These are phyloP conservation scores for Lycia hirtaria DNA, from an alignment of 2,888 invertebrate genomes.

Conservation along the genomic window DNA sequence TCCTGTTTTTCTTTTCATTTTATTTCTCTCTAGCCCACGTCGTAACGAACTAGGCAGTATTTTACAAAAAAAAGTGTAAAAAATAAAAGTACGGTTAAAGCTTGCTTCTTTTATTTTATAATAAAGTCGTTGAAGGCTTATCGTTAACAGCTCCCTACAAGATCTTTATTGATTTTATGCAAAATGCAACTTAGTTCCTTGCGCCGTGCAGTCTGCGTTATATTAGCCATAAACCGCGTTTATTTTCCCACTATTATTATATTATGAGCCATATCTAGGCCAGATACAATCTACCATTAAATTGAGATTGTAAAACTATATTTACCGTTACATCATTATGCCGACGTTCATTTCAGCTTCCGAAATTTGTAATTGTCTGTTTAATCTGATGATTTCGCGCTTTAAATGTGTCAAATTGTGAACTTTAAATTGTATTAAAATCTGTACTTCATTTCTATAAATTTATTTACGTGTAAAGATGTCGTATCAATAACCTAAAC, in stretches of 20 bases:
- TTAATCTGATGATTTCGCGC: conserved; percentile 9
- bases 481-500: not conserved
- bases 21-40: too few relatives aligned
- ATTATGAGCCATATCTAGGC: conserved; percentile 54
- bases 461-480: not conserved
- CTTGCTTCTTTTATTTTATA: conserved; percentile 8
- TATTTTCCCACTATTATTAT: conserved; percentile 60
- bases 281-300: conserved; percentile 42
- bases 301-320: conserved; percentile 46
- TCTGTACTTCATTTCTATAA: not conserved
- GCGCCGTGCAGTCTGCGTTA: conserved; percentile 57
- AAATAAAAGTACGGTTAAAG: not conserved
- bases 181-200: conserved; percentile 74
- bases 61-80: not conserved
- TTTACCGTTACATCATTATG: conserved; percentile 22
- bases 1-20: too few relatives aligned
- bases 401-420: not conserved
- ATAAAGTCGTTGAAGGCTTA: conserved; percentile 31
- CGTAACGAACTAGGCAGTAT: too few relatives aligned
- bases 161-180: conserved; percentile 77
- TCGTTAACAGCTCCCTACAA: conserved; percentile 51
- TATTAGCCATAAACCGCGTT: conserved; percentile 67
- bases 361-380: conserved; percentile 19
- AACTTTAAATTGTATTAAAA: not conserved
- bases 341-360: conserved; percentile 20